phyloP scores from a whole-genome alignment of 2,888 invertebrate species.

The Nomada goodeniana region DNA sequence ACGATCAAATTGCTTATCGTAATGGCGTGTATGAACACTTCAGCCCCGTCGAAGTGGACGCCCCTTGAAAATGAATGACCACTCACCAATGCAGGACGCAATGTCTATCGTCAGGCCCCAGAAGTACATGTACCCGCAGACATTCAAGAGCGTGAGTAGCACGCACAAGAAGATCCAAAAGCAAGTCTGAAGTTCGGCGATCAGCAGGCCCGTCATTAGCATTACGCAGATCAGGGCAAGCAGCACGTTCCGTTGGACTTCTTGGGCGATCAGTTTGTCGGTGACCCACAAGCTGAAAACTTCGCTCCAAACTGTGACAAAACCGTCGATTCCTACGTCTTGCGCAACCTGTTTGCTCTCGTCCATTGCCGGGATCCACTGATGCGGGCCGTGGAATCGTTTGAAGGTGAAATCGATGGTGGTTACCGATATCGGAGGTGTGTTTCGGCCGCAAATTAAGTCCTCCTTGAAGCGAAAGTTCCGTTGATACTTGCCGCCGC shows the following conservation, averaged over 20 bases:
- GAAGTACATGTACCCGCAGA: conserved; percentile 91
- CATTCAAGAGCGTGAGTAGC: conserved; percentile 89
- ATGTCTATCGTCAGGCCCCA: conserved; percentile 94
- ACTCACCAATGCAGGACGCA: conserved; percentile 90
- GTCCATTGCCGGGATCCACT: conserved; percentile 91
- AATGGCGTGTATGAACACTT: too few relatives aligned
- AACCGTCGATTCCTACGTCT: conserved; percentile 87
- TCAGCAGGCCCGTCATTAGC: conserved; percentile 90
- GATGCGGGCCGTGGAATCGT: conserved; percentile 87
- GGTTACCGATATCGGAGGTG: conserved; percentile 87
- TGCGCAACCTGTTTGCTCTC: conserved; percentile 86
- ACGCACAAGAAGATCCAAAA: conserved; percentile 92
- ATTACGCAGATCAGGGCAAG: conserved; percentile 92
- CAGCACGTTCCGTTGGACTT: conserved; percentile 91
- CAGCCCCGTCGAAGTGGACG: too few relatives aligned
- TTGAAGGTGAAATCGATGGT: conserved; percentile 88
- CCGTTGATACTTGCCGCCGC: conserved; percentile 89
- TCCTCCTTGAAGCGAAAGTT: conserved; percentile 88
- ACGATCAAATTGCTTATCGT: too few relatives aligned
- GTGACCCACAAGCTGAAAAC: conserved; percentile 91
- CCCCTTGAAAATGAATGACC: not conserved
- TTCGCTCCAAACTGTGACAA: conserved; percentile 90
- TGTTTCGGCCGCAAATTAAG: conserved; percentile 87
- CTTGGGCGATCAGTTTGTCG: conserved; percentile 90
- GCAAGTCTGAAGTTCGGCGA: conserved; percentile 91